phyloP scores from a whole-genome alignment of 2,797 vertebrate species.

The Merluccius polli region DNA sequence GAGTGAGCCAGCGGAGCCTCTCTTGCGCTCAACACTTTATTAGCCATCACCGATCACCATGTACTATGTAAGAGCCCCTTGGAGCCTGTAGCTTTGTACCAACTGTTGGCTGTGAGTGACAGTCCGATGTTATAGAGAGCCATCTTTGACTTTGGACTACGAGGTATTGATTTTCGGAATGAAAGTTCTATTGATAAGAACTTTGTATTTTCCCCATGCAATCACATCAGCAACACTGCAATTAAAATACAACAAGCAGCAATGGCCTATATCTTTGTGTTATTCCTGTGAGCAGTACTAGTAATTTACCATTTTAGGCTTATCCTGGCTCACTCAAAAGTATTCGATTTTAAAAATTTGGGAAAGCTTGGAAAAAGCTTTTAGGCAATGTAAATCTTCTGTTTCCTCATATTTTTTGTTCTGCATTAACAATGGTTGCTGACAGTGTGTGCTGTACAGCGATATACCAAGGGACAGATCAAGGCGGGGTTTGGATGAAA shows the following conservation, averaged over 20 bases:
- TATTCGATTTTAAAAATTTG: conserved; percentile 70
- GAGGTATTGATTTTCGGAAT: conserved; percentile 7
- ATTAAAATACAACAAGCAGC: conserved; percentile 60
- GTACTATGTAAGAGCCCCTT: background rate
- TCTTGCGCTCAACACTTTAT: conserved; percentile 19
- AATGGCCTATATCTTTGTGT: conserved; percentile 99
- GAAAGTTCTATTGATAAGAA: conserved; percentile 27
- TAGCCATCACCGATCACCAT: background rate
- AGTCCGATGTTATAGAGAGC: conserved; percentile 19
- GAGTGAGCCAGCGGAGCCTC: background rate
- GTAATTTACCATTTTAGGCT: conserved; percentile 77
- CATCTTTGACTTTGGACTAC: conserved; percentile 1
- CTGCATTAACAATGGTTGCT: conserved; percentile 92
- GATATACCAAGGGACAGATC: conserved; percentile 87
- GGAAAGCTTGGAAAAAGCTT: conserved; percentile 89
- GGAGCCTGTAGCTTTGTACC: background rate
- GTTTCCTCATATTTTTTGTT: conserved; percentile 77
- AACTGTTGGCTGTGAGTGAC: background rate
- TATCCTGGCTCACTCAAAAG: conserved; percentile 94
- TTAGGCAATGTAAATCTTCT: conserved; percentile 79
- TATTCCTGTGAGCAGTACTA: conserved; percentile 71
- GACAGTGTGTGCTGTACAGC: conserved; percentile 97
- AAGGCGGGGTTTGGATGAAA: conserved; percentile 90
- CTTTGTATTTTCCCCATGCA: conserved; percentile 63
- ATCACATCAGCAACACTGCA: conserved; percentile 29